Evolutionary conservation across 2,888 invertebrate species (phyloP).

Genomic region (Augochlorella aurata): DNA sequence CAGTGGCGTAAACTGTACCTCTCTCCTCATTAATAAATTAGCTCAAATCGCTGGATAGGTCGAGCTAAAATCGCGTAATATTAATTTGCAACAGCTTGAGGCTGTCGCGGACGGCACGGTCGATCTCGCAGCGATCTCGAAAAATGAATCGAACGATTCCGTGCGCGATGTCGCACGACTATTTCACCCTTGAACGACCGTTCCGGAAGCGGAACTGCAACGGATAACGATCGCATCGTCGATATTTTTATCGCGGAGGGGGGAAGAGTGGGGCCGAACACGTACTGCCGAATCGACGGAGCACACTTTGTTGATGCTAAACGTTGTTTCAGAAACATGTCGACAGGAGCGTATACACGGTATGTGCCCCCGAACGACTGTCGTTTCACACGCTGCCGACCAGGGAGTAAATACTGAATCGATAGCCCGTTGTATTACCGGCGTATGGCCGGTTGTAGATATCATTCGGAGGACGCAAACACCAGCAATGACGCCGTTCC

Average conservation of each 20-base stretch:
- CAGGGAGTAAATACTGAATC: conserved; percentile 54
- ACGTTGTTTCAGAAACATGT: conserved; percentile 58
- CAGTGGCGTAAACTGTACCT: no score
- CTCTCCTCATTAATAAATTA: no score
- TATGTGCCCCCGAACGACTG: conserved; percentile 35
- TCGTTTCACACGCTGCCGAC: conserved; percentile 54
- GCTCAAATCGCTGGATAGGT: fast-evolving
- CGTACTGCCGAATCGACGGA: conserved; percentile 22
- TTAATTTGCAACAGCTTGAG: neutral
- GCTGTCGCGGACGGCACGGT: neutral
- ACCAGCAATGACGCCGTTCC: conserved; percentile 35
- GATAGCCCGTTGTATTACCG: conserved; percentile 43
- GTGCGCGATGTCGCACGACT: conserved; percentile 9
- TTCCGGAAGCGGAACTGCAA: conserved; percentile 32
- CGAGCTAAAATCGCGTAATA: neutral
- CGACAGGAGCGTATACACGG: conserved; percentile 29
- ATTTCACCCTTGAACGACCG: conserved; percentile 34
- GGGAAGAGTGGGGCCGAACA: conserved; percentile 2
- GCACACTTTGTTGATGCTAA: conserved; percentile 48
- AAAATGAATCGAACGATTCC: conserved; percentile 14
- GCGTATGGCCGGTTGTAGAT: conserved; percentile 44
- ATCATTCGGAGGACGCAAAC: conserved; percentile 41
- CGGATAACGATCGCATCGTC: conserved; percentile 40
- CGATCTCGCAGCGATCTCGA: neutral
- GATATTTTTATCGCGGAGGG: conserved; percentile 53